Evolutionary conservation across 2,888 invertebrate species (phyloP).

Genomic region (Sussaba pulchella): DNA sequence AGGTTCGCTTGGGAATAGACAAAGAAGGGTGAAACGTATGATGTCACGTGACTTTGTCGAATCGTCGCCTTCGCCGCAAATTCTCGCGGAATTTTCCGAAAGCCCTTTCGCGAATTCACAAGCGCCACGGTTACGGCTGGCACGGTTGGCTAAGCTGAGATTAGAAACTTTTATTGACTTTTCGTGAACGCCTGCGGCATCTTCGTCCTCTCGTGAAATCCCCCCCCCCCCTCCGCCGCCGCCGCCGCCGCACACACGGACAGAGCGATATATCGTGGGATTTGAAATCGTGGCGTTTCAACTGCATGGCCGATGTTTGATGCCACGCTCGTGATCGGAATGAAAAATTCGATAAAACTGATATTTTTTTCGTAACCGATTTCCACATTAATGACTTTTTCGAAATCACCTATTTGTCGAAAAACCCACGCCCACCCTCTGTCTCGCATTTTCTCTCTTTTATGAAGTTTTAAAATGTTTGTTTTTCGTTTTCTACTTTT

Average conservation of each 20-base stretch:
- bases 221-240: not conserved
- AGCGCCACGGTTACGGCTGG: not conserved
- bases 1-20: constrained; percentile 43
- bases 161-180: constrained; percentile 66
- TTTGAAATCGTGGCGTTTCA: constrained; percentile 25
- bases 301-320: constrained; percentile 16
- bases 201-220: constrained; percentile 10
- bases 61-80: constrained; percentile 10
- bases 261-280: not conserved
- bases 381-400: constrained; percentile 5
- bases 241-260: not conserved
- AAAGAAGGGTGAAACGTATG: constrained; percentile 14
- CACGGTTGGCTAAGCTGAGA: constrained; percentile 45
- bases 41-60: constrained; percentile 28
- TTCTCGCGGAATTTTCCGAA: too few relatives aligned
- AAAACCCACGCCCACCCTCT: not conserved
- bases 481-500: too few relatives aligned
- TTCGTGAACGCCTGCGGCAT: constrained; percentile 46
- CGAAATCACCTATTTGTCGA: not conserved
- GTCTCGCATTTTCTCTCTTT: not conserved
- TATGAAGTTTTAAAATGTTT: not conserved
- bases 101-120: constrained; percentile 33
- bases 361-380: not conserved
- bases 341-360: not conserved
- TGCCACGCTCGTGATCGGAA: constrained; percentile 37